Evolutionary conservation across 2,797 vertebrate genomes (phyloP).

Genomic region (Crotalus adamanteus): DNA sequence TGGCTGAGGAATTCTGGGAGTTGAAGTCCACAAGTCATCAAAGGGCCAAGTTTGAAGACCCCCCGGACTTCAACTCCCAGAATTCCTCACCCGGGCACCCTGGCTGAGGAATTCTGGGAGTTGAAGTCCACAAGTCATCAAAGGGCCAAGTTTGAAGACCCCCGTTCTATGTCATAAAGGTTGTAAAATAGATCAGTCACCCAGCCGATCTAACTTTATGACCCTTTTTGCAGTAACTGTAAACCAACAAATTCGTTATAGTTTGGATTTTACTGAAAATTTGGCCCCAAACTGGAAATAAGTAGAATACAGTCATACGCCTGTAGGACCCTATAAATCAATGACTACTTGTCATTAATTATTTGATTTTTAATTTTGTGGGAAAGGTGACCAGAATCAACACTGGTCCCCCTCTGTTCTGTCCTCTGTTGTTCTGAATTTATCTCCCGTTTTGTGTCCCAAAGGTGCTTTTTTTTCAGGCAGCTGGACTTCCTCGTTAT

Average conservation of each 20-base stretch:
- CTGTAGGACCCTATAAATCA: neutral
- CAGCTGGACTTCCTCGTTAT: neutral
- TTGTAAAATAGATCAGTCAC: neutral
- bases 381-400: neutral
- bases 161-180: neutral
- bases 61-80: too few species aligned
- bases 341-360: neutral
- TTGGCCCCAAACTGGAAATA: neutral
- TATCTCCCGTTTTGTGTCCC: neutral
- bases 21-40: too few species aligned
- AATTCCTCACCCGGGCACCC: too few species aligned
- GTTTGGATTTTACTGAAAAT: neutral
- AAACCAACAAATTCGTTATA: neutral
- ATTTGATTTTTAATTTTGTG: neutral
- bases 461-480: neutral
- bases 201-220: neutral
- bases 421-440: accelerated
- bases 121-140: too few species aligned
- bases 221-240: neutral
- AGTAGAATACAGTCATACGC: neutral
- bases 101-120: too few species aligned
- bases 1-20: too few species aligned
- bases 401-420: too few species aligned
- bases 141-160: too few species aligned
- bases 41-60: too few species aligned